Evolutionary conservation across 2,113 vertebrate genomes (phyloP).

Genomic region (Brachyhypopomus gauderio): DNA sequence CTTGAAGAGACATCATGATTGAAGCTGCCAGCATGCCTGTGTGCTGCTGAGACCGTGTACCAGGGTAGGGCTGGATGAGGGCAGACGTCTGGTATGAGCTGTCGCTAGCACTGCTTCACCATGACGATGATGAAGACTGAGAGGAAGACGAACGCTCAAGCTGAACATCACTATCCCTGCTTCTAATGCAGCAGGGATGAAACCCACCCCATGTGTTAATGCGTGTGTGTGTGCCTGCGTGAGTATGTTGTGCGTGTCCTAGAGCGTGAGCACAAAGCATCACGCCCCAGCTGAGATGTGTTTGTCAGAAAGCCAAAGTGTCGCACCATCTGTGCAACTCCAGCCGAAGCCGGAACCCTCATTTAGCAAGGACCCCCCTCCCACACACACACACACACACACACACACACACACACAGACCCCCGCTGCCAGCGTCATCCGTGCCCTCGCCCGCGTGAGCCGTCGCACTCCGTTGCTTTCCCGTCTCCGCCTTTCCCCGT

Average conservation of each 20-base stretch:
- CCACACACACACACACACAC: constrained; percentile 38
- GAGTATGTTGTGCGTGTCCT: constrained; percentile 35
- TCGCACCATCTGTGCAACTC: constrained; percentile 53
- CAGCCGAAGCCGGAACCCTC: constrained; percentile 51
- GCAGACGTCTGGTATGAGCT: constrained; percentile 39
- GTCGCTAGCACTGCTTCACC: constrained; percentile 57
- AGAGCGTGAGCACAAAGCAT: not conserved
- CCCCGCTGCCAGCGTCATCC: constrained; percentile 36
- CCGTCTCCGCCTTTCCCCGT: constrained; percentile 16
- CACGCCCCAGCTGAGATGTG: constrained; percentile 5
- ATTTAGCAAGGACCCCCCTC: constrained; percentile 47
- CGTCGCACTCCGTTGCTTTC: constrained; percentile 1
- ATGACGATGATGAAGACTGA: constrained; percentile 64
- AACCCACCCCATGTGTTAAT: not conserved
- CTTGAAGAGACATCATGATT: constrained; percentile 18
- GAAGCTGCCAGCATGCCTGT: not conserved
- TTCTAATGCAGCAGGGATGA: not conserved
- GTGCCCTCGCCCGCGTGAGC: constrained; percentile 6
- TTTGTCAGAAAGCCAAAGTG: constrained; percentile 49
- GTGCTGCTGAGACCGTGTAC: constrained; percentile 6
- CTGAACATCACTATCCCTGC: constrained; percentile 16
- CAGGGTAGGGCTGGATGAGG: not conserved
- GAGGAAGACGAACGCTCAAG: constrained; percentile 41
- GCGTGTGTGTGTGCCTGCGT: not conserved
- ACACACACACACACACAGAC: constrained; percentile 38